Evolutionary conservation across 2,888 invertebrate genomes (phyloP), one percentile per base, ranked within the genome.

Genomic region (Hirtodrosophila histrioides): DNA sequence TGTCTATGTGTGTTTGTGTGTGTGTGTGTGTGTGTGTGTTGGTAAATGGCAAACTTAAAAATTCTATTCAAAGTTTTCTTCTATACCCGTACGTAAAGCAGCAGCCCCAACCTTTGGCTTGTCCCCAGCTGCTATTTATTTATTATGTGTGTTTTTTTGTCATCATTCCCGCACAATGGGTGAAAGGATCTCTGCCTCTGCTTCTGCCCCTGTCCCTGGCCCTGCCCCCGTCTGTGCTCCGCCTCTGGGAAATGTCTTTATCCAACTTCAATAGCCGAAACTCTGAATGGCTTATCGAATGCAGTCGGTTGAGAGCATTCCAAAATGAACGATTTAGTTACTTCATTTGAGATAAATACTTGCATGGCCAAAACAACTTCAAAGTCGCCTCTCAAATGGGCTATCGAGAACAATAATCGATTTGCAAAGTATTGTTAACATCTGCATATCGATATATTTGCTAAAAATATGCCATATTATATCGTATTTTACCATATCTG

Each of bases 41-140:
- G 69, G 88, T 82, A 82, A 83, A 83, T 83, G 86, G 79, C 75
- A 79, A 88, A 89, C 85, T 89, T 88, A 80, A 86, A 89, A 88
- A 87, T 88, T 88, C 88, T 84, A 87, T 87, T 87, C 84, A 88
- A 87, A 80, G 67, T 86, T 84, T 84, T 79, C 54, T 75, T 31
- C 56, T 75, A 66, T 69, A 44, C 58, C 44, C 53, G 40, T 56
- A 60, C 55, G 49, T 53, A 60, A 46, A 43, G 36, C 48, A 49
- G 33, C 12, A 31, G 49, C 36, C n/a, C 39, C 10, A n/a, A 24
- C 27, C 33, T 17, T 43, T 23, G 27, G 53, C 46, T 31, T 27
- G n/a, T 39, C 17, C 39, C 67, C 54, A 66, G 60, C 67, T 53
- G 67, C 78, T 71, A 71, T 83, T 82, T 82, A 84, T 83, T 86